phyloP scores from a whole-genome alignment of 2,797 vertebrate species.

The Synaphobranchus kaupii region DNA sequence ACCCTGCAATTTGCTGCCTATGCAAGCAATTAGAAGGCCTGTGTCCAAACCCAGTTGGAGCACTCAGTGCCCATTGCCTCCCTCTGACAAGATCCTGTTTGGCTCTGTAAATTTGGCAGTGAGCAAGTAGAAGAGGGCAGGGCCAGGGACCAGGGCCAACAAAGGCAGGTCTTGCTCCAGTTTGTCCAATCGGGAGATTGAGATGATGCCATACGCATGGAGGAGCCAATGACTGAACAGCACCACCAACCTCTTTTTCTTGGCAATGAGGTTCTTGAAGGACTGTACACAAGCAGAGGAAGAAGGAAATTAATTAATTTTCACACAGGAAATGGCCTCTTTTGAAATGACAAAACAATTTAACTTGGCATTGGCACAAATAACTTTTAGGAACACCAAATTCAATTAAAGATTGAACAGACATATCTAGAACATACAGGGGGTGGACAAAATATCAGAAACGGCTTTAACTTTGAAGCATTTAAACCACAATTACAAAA shows the following conservation, averaged over 20 bases:
- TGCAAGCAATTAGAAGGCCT: background rate
- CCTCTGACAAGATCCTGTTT: constrained; percentile 89
- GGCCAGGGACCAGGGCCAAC: constrained; percentile 89
- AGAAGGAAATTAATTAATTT: background rate
- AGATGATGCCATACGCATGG: constrained; percentile 95
- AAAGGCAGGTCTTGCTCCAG: constrained; percentile 90
- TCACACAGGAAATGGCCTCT: background rate
- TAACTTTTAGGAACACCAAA: background rate
- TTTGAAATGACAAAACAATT: background rate
- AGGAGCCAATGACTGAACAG: constrained; percentile 97
- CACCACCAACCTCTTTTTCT: constrained; percentile 94
- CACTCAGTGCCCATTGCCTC: constrained; percentile 84
- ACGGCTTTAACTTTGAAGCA: no score
- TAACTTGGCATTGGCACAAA: background rate
- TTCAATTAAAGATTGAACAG: constrained; percentile 11
- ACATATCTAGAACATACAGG: background rate
- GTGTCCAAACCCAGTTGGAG: background rate
- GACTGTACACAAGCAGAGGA: constrained; percentile 67
- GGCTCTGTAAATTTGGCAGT: constrained; percentile 95
- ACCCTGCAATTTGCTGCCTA: constrained; percentile 20
- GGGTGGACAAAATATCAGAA: no score
- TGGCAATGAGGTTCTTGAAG: constrained; percentile 88
- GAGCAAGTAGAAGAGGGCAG: constrained; percentile 91
- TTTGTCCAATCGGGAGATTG: constrained; percentile 91
- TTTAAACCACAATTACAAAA: no score